Percentiles rank a stretch among this genome's conserved stretches.
Evolutionary conservation across 2,888 invertebrate species (phyloP).

Genomic region (Sminthurides aquaticus): DNA sequence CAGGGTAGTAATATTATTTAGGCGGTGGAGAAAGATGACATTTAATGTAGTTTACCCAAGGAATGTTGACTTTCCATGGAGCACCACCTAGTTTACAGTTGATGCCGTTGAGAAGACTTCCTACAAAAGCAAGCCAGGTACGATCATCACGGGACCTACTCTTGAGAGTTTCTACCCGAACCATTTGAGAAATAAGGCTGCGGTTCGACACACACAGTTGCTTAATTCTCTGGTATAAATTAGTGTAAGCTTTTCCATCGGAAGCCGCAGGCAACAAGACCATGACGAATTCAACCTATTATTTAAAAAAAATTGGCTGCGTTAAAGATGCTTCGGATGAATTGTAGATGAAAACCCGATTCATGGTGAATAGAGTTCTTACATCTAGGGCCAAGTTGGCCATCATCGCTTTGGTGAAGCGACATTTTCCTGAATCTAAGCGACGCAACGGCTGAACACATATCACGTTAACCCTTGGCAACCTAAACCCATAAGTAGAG

Average conservation of each 20-base stretch:
- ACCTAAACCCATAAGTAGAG: neutral
- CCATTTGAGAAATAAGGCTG: slow-evolving; percentile 14
- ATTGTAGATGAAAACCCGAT: no score
- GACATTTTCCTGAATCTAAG: neutral
- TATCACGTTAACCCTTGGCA: neutral
- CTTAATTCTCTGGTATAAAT: slow-evolving; percentile 9
- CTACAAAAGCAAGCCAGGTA: neutral
- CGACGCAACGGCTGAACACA: neutral
- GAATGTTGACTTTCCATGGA: slow-evolving; percentile 14
- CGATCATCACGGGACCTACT: neutral
- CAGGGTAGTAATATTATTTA: no score
- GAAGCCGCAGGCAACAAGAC: slow-evolving; percentile 3
- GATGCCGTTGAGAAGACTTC: slow-evolving; percentile 1
- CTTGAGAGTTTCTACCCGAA: neutral
- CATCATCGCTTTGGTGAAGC: neutral
- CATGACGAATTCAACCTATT: slow-evolving; percentile 10
- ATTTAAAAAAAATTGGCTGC: no score
- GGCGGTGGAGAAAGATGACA: no score
- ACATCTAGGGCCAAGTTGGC: no score
- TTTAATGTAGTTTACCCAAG: no score
- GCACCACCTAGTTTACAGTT: slow-evolving; percentile 11
- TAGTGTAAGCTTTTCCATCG: neutral
- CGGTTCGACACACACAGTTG: slow-evolving; percentile 2
- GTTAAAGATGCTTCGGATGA: no score
- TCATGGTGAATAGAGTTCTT: no score